Conservation (phyloP, 2,113 vertebrate genomes). For the Crotophaga sulcirostris region DNA sequence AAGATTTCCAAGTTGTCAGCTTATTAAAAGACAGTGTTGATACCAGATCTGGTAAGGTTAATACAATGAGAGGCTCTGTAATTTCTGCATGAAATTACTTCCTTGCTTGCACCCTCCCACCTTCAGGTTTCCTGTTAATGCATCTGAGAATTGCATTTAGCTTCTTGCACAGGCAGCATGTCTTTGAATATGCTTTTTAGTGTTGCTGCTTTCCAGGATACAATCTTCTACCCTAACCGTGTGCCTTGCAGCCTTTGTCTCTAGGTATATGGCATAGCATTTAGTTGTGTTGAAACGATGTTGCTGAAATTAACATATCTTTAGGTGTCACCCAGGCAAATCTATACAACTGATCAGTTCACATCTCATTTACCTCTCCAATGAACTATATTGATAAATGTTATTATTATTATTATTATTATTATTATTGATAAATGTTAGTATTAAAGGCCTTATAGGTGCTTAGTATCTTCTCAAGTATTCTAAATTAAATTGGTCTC, state of each 20-base stretch:
- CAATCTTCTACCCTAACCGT: no score
- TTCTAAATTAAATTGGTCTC: neutral
- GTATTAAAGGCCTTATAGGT: neutral
- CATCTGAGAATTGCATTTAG: neutral
- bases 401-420: no score
- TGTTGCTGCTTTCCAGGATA: neutral
- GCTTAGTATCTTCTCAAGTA: neutral
- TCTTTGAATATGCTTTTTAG: neutral
- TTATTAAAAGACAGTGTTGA: neutral
- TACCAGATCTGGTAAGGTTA: neutral
- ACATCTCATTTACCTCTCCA: neutral
- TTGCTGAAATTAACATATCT: neutral
- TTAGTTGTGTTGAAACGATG: neutral
- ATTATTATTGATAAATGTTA: no score
- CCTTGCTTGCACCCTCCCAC: neutral
- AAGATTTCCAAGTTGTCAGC: neutral
- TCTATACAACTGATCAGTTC: neutral
- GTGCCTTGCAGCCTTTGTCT: neutral
- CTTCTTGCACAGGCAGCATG: neutral
- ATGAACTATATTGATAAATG: neutral
- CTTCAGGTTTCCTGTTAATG: neutral
- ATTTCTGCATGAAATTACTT: neutral
- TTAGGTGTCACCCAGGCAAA: neutral
- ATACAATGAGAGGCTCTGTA: neutral
- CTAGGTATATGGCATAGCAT: no score